Base-by-base conservation (phyloP, 2,797 vertebrate species). In the Synaphobranchus kaupii region DNA sequence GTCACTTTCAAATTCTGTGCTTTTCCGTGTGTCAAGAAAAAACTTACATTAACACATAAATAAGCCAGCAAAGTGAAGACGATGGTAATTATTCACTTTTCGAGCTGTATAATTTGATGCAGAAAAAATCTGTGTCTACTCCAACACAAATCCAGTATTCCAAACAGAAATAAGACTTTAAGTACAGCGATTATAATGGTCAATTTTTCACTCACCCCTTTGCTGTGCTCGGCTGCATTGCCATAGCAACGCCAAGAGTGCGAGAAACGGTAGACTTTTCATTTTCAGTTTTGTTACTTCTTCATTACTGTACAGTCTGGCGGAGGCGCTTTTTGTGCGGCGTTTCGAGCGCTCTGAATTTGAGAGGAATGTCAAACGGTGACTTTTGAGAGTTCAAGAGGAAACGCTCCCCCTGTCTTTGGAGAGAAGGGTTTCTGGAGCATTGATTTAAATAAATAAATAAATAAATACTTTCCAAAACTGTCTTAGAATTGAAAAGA, bases 181-280 rank as follows among this genome's bases (percentile, higher is more conserved):
- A 85, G 39, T 52, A 83, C 84, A 86, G 86, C 86, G 81, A 80
- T 82, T 89, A 86, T 84, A 86, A 48, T 82, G 85, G 83, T 73
- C 88, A 87, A 91, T 52, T 50, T 85, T 85, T 63, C 73, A 90
- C 93, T 92, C 89, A 93, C 93, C 92, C 86, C 92, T 91, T 86
- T 91, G 93, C 89, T 91, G 93, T 88, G 92, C 92, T 48, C 83
- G 89, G 83, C 89, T 89, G 86, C 88, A 89, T 88, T 89, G 85
- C 90, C 91, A 92, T 88, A 92, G 89, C 89, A 93, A 88, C 83
- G 85, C 83, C 28, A 89, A 31, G 85, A 92, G 60, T 86, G 81
- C 81, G 34, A 90, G 68, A 44, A 91, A 66, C 60, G 76, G 52
- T 76, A 85, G 58, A 52, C 54, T 81, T 86, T 94, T 92, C 92